phyloP scores from a whole-genome alignment of 2,888 invertebrate species.

The Aspidapion aeneum region DNA sequence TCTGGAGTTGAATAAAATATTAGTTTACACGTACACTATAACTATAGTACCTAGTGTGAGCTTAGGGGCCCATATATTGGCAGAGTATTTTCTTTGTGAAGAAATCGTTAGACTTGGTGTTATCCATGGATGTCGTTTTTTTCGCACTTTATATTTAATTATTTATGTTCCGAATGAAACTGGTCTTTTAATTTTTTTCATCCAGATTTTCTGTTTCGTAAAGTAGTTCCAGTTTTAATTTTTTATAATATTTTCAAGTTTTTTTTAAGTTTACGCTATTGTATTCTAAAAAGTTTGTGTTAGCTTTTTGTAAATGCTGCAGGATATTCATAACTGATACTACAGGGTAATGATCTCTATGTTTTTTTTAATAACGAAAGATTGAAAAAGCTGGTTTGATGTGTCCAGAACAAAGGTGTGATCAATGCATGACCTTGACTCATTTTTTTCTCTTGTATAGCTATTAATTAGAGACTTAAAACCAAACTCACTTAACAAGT shows the following conservation, averaged over 20 bases:
- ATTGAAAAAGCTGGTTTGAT: too few relatives aligned
- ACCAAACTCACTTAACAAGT: background rate
- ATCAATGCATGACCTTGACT: background rate
- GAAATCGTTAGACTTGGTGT: background rate
- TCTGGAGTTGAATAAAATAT: too few relatives aligned
- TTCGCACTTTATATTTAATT: background rate
- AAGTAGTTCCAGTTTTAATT: background rate
- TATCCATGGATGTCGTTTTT: background rate
- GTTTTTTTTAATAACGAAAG: too few relatives aligned
- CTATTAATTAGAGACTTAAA: background rate
- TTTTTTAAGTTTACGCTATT: too few relatives aligned
- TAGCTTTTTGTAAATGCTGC: too few relatives aligned
- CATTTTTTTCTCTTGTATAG: background rate
- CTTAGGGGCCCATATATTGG: too few relatives aligned
- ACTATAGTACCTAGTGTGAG: too few relatives aligned
- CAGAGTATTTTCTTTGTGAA: too few relatives aligned
- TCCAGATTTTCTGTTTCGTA: background rate
- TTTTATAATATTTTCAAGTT: background rate
- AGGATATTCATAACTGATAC: too few relatives aligned
- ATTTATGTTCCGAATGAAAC: background rate
- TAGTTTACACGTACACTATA: too few relatives aligned
- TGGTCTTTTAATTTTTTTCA: background rate
- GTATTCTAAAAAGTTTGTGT: too few relatives aligned
- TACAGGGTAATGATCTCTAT: too few relatives aligned
- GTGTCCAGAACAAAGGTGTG: background rate